Evolutionary conservation across 2,888 invertebrate species (phyloP).

Genomic region (Aplocera efformata): DNA sequence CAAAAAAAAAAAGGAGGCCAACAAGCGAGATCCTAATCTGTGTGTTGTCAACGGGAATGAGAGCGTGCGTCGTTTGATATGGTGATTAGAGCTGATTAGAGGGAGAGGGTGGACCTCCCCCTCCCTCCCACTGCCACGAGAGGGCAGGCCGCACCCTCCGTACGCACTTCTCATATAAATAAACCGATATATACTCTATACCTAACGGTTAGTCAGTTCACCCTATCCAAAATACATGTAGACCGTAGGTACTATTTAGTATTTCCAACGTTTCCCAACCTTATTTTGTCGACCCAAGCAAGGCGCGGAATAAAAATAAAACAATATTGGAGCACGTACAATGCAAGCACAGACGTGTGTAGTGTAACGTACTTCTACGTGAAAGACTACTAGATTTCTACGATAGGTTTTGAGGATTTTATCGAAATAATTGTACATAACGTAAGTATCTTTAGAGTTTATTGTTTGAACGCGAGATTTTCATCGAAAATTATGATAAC

Average conservation of each 20-base stretch:
- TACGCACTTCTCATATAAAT: constrained; percentile 76
- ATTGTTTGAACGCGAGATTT: too few species aligned
- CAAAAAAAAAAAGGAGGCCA: constrained; percentile 41
- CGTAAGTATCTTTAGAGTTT: too few species aligned
- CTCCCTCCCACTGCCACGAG: constrained; percentile 20
- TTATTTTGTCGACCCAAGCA: constrained; percentile 20
- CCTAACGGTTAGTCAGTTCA: constrained; percentile 48
- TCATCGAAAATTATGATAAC: too few species aligned
- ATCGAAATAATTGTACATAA: too few species aligned
- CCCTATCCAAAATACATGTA: constrained; percentile 44
- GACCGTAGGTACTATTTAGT: constrained; percentile 34
- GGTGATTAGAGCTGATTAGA: constrained; percentile 80
- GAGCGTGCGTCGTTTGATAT: constrained; percentile 78
- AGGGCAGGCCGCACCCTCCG: constrained; percentile 54
- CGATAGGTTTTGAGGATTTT: constrained; percentile 3
- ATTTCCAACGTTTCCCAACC: constrained; percentile 36
- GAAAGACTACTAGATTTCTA: constrained; percentile 21
- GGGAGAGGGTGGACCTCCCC: constrained; percentile 47
- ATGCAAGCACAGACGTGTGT: constrained; percentile 24
- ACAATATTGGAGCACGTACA: constrained; percentile 29
- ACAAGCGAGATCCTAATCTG: constrained; percentile 59
- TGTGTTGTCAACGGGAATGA: constrained; percentile 75
- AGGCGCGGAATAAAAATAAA: constrained; percentile 21
- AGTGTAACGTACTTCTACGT: constrained; percentile 15
- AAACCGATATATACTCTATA: constrained; percentile 72